Percentiles rank a stretch among this genome's conserved stretches.
phyloP scores from a whole-genome alignment of 2,888 invertebrate genomes.

The Volucella zonaria region DNA sequence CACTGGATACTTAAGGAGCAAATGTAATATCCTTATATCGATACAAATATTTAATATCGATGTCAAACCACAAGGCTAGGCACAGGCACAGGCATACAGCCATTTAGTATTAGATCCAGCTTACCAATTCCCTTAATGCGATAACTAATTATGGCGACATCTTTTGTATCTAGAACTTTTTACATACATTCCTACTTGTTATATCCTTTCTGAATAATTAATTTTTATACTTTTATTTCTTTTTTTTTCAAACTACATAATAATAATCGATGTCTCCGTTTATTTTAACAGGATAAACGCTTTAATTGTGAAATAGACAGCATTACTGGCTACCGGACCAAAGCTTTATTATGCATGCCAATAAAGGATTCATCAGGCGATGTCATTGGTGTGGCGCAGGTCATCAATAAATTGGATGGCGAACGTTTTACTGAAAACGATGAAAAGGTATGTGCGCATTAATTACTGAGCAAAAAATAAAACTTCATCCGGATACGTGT shows the following conservation, averaged over 20 bases:
- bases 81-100: background rate
- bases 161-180: slow-evolving; percentile 30
- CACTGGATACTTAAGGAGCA: slow-evolving; percentile 25
- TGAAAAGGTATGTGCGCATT: slow-evolving; percentile 84
- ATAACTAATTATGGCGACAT: slow-evolving; percentile 36
- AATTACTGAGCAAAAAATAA: background rate
- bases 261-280: slow-evolving; percentile 16
- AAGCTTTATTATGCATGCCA: slow-evolving; percentile 96
- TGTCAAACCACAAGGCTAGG: slow-evolving; percentile 5
- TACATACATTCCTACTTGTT: background rate
- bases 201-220: background rate
- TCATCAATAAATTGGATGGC: slow-evolving; percentile 94
- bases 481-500: background rate
- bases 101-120: slow-evolving; percentile 28
- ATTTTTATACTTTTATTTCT: background rate
- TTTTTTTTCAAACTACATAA: background rate
- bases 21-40: slow-evolving; percentile 44
- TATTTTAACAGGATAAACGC: slow-evolving; percentile 87
- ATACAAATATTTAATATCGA: slow-evolving; percentile 47
- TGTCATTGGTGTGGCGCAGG: slow-evolving; percentile 98
- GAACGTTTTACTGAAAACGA: slow-evolving; percentile 92
- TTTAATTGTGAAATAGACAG: slow-evolving; percentile 97
- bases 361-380: slow-evolving; percentile 97
- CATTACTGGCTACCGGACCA: slow-evolving; percentile 95
- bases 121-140: slow-evolving; percentile 49